Conservation (phyloP, 2,888 invertebrate species). For the Ennomos quercinarius region DNA sequence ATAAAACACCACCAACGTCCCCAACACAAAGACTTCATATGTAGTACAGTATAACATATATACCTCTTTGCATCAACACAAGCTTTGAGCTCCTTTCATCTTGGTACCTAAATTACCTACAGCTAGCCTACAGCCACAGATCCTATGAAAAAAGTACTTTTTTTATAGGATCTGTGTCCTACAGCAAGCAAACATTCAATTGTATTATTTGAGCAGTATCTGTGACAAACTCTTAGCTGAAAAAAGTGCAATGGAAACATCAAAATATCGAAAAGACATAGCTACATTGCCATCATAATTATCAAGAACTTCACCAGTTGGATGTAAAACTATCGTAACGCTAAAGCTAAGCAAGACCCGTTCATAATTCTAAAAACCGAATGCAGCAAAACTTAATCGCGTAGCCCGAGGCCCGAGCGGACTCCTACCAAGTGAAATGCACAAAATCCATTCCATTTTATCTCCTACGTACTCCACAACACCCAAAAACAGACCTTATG, state of each 20-base stretch:
- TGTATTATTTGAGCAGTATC: too few relatives aligned
- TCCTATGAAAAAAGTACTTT: too few relatives aligned
- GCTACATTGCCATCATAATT: not conserved
- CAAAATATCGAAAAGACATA: constrained; percentile 5
- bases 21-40: too few relatives aligned
- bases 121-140: too few relatives aligned
- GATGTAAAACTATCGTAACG: constrained; percentile 37
- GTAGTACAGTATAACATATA: too few relatives aligned
- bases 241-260: not conserved
- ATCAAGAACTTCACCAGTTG: constrained; percentile 26
- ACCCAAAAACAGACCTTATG: constrained; percentile 47
- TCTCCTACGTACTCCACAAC: constrained; percentile 60
- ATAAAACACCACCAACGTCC: too few relatives aligned
- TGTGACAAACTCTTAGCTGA: constrained; percentile 11
- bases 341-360: constrained; percentile 38
- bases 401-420: constrained; percentile 44
- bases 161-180: too few relatives aligned
- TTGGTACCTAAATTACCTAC: too few relatives aligned
- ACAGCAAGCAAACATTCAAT: too few relatives aligned
- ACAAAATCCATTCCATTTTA: constrained; percentile 82
- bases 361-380: constrained; percentile 45
- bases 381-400: constrained; percentile 51
- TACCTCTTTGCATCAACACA: too few relatives aligned
- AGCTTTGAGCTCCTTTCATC: too few relatives aligned
- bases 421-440: constrained; percentile 76